Percentiles rank a stretch among this genome's conserved stretches.
phyloP scores from a whole-genome alignment of 1,140 invertebrate species.

The Drosophila murphyi region DNA sequence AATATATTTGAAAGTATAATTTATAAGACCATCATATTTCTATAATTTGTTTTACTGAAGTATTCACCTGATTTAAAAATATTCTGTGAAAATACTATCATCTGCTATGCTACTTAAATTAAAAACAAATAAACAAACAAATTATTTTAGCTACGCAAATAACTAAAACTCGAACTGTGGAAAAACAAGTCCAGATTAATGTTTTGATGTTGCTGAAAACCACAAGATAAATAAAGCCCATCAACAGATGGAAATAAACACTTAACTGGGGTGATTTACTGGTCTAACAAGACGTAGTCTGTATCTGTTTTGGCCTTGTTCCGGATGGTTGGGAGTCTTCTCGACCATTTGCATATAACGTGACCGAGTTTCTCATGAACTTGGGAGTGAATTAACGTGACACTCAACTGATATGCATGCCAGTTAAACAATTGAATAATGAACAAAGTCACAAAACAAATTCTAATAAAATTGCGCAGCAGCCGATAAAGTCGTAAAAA shows the following conservation, averaged over 20 bases:
- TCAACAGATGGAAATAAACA: conserved; percentile 10
- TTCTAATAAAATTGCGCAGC: conserved; percentile 69
- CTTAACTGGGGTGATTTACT: conserved; percentile 13
- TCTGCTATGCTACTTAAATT: too few species aligned
- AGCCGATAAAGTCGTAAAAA: conserved; percentile 17
- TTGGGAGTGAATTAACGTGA: conserved; percentile 12
- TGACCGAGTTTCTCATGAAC: conserved; percentile 14
- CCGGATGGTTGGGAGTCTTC: conserved; percentile 19
- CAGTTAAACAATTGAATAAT: conserved; percentile 22
- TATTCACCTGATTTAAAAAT: too few species aligned
- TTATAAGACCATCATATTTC: too few species aligned
- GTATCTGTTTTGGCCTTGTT: conserved; percentile 21
- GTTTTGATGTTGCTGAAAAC: neutral
- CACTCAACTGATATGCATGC: conserved; percentile 25
- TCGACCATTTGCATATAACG: conserved; percentile 29
- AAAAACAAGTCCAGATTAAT: neutral
- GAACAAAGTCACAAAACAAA: conserved; percentile 39
- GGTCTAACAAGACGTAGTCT: neutral
- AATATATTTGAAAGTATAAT: too few species aligned
- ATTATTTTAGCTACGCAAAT: too few species aligned
- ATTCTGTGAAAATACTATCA: too few species aligned
- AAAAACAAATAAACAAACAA: too few species aligned
- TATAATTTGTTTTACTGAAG: too few species aligned
- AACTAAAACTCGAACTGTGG: neutral
- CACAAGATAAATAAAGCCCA: neutral